Percentiles rank a stretch among this genome's conserved stretches.
phyloP scores from a whole-genome alignment of 2,113 vertebrate genomes.

The Myotis yumanensis region DNA sequence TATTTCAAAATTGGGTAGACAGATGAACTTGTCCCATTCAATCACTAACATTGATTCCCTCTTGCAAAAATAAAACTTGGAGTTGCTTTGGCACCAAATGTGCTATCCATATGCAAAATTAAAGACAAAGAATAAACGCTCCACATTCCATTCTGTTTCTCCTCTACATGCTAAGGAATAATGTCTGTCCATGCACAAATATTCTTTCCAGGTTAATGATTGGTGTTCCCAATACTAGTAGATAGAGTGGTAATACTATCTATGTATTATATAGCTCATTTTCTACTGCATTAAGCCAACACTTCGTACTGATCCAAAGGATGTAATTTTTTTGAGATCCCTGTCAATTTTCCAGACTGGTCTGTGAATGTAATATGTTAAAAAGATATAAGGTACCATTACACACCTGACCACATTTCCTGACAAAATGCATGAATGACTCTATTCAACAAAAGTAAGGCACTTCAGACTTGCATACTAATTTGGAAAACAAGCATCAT shows the following conservation, averaged over 20 bases:
- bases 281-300: neutral
- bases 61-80: slow-evolving; percentile 36
- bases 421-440: neutral
- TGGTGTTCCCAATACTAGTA: neutral
- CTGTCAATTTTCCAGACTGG: slow-evolving; percentile 15
- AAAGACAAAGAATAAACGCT: slow-evolving; percentile 40
- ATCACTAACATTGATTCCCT: slow-evolving; percentile 51
- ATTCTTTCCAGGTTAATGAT: neutral
- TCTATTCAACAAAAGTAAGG: neutral
- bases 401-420: neutral
- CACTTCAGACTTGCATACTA: neutral
- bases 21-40: slow-evolving; percentile 45
- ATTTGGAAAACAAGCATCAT: neutral
- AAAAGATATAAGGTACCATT: neutral
- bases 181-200: neutral
- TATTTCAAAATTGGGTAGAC: slow-evolving; percentile 39
- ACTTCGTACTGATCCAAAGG: neutral
- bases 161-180: neutral
- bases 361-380: neutral
- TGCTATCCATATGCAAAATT: slow-evolving; percentile 60
- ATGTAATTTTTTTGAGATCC: neutral
- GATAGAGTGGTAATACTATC: neutral
- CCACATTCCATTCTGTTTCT: slow-evolving; percentile 16
- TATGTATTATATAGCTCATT: slow-evolving; percentile 5
- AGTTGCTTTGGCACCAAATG: neutral